A percentile compares a stretch with the other conserved stretches of the same genome.
phyloP scores from a whole-genome alignment of 2,888 invertebrate species.

The Athalia circularis region DNA sequence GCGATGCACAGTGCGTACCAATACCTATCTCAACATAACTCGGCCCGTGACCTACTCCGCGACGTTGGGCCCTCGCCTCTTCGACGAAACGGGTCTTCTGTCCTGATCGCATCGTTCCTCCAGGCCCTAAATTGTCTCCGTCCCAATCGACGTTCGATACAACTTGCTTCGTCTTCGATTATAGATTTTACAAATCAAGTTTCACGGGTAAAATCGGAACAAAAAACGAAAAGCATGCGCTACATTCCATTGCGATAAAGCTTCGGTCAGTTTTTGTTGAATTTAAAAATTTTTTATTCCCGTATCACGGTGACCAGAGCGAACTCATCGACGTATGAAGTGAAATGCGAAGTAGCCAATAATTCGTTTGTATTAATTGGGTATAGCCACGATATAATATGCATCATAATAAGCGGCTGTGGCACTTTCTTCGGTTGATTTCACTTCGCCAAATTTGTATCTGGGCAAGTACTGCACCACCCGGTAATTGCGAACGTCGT shows the following conservation, averaged over 20 bases:
- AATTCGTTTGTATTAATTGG: constrained; percentile 3
- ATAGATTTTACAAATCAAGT: not conserved
- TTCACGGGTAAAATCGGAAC: too few relatives aligned
- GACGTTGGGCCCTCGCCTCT: not conserved
- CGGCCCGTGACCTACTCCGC: constrained; percentile 33
- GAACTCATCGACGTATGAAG: not conserved
- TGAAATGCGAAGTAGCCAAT: constrained; percentile 8
- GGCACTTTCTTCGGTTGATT: constrained; percentile 39
- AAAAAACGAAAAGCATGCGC: too few relatives aligned
- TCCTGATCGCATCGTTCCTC: not conserved
- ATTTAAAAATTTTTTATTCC: not conserved
- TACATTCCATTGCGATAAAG: too few relatives aligned
- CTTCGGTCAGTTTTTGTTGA: too few relatives aligned
- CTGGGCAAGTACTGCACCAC: not conserved
- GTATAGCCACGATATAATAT: not conserved
- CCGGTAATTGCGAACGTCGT: not conserved
- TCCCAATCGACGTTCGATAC: not conserved
- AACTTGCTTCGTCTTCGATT: not conserved
- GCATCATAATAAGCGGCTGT: not conserved
- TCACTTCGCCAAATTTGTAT: constrained; percentile 36
- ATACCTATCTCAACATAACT: constrained; percentile 26
- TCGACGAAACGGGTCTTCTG: constrained; percentile 8
- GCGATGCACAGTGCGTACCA: constrained; percentile 13
- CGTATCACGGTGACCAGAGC: too few relatives aligned
- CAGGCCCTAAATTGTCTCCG: not conserved